Conservation (phyloP, 2,888 invertebrate genomes). For the Troides helena region DNA sequence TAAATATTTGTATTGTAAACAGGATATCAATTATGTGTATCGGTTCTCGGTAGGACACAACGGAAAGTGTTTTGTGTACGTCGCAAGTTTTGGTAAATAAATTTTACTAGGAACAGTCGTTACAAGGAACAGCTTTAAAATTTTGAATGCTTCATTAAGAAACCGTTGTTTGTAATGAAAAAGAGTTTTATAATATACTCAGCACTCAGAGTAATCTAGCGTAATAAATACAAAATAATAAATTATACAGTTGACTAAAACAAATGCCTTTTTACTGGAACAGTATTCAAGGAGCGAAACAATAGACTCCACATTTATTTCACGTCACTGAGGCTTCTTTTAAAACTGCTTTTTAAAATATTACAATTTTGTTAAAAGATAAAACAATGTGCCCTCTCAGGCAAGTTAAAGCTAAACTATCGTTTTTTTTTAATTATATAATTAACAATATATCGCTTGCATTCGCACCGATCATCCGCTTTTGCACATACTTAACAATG, state of each 20-base stretch:
- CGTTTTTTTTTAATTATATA: not conserved
- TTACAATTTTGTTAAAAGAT: constrained; percentile 17
- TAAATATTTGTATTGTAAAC: not conserved
- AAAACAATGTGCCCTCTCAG: constrained; percentile 7
- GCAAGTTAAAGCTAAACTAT: not conserved
- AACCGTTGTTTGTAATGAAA: not conserved
- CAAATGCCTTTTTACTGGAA: constrained; percentile 15
- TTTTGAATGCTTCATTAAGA: not conserved
- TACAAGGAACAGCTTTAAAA: too few relatives aligned
- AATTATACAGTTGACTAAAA: constrained; percentile 13
- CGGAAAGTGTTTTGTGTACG: not conserved
- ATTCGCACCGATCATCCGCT: too few relatives aligned
- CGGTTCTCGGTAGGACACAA: not conserved
- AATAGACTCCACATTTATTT: constrained; percentile 26
- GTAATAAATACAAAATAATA: constrained; percentile 19
- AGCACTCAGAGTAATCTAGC: constrained; percentile 3
- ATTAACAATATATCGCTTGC: too few relatives aligned
- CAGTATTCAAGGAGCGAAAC: constrained; percentile 21
- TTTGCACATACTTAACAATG: too few relatives aligned
- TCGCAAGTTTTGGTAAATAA: too few relatives aligned
- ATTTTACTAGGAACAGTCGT: too few relatives aligned
- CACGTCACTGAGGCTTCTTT: constrained; percentile 19
- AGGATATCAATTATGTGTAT: too few relatives aligned
- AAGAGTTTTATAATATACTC: not conserved
- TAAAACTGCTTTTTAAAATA: constrained; percentile 23